These are phyloP conservation scores for Andricus quercusramuli DNA, from an alignment of 2,888 invertebrate species.

Conservation along the genomic window DNA sequence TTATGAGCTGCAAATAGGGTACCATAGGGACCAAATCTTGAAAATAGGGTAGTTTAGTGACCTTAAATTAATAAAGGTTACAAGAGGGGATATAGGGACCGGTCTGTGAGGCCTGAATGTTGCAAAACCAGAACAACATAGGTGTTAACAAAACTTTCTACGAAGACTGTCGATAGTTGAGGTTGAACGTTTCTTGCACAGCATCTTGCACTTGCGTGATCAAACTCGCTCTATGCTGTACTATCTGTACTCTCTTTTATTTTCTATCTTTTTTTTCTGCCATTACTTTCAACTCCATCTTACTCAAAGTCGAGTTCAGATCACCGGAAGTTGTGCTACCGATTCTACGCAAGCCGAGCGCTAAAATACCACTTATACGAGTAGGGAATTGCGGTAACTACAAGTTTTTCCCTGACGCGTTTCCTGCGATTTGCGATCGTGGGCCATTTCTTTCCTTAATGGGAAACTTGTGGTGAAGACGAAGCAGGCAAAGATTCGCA, in stretches of 20 bases:
- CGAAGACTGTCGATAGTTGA: conserved; percentile 6
- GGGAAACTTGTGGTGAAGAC: conserved; percentile 42
- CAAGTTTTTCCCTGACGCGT: conserved; percentile 31
- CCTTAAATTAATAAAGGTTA: no score
- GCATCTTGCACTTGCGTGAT: conserved; percentile 1
- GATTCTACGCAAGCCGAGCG: conserved; percentile 28
- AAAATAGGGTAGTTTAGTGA: no score
- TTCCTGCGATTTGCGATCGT: conserved; percentile 40
- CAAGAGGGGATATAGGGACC: no score
- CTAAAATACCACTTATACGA: conserved; percentile 37
- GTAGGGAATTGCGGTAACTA: conserved; percentile 34
- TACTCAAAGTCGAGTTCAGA: neutral
- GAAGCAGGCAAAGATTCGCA: conserved; percentile 31
- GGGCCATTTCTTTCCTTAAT: conserved; percentile 40
- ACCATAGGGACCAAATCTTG: no score
- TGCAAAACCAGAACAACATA: neutral
- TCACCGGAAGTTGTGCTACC: conserved; percentile 37
- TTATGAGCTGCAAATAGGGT: no score
- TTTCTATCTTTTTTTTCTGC: neutral
- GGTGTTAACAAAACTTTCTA: conserved; percentile 5
- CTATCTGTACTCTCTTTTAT: neutral
- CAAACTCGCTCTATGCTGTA: neutral
- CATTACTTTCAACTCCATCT: conserved; percentile 10
- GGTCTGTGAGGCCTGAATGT: no score
- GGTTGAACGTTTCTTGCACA: neutral